Evolutionary conservation across 2,113 vertebrate species (phyloP).

Genomic region (Cyanoderma ruficeps): DNA sequence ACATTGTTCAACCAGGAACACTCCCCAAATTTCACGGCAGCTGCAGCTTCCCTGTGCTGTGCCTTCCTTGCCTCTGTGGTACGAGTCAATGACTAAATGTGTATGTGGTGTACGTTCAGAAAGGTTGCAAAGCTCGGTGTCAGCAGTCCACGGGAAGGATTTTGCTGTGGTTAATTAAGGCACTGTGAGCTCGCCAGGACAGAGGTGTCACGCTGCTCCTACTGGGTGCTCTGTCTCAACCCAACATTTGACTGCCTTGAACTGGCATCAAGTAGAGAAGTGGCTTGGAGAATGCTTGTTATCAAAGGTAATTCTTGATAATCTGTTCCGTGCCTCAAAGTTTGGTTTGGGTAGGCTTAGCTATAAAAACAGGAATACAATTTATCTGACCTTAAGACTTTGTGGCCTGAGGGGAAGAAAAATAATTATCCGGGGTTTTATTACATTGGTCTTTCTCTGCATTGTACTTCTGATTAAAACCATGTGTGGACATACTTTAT

Average conservation of each 20-base stretch:
- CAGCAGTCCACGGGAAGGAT: background rate
- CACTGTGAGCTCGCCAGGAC: background rate
- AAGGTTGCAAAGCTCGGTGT: background rate
- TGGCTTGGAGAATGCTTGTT: background rate
- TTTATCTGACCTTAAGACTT: background rate
- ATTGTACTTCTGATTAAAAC: background rate
- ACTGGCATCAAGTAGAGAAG: background rate
- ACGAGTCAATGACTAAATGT: background rate
- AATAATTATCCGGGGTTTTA: background rate
- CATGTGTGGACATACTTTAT: background rate
- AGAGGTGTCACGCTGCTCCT: background rate
- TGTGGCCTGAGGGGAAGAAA: background rate
- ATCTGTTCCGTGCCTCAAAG: background rate
- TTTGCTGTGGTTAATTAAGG: background rate
- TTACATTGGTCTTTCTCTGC: background rate
- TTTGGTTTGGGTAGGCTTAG: background rate
- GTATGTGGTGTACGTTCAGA: fast-evolving
- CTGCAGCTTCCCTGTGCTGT: background rate
- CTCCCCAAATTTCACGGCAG: background rate
- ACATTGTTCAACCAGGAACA: background rate
- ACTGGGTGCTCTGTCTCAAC: background rate
- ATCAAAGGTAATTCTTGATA: background rate
- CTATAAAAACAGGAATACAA: background rate
- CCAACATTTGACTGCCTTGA: background rate
- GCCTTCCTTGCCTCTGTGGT: background rate